phyloP scores from a whole-genome alignment of 2,888 invertebrate genomes.

The Pasiphila rectangulata region DNA sequence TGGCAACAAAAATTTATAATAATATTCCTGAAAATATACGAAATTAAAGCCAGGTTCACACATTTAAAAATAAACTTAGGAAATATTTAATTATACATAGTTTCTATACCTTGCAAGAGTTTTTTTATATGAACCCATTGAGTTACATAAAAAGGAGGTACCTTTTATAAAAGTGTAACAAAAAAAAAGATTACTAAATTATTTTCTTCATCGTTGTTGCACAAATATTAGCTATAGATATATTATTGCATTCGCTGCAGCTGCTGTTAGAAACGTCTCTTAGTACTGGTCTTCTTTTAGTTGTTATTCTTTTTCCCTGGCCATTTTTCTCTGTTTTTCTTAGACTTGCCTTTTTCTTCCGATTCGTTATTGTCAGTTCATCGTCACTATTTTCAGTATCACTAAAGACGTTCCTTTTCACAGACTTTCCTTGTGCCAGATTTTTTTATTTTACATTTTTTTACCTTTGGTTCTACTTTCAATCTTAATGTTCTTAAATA shows the following conservation, averaged over 20 bases:
- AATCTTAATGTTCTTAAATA: too few species aligned
- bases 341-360: constrained; percentile 1
- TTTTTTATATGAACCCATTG: too few species aligned
- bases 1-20: too few species aligned
- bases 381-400: constrained; percentile 6
- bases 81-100: too few species aligned
- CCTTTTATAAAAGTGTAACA: too few species aligned
- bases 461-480: neutral
- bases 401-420: constrained; percentile 7
- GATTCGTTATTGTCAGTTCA: neutral
- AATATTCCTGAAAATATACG: too few species aligned
- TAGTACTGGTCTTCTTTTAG: neutral
- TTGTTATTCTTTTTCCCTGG: too few species aligned
- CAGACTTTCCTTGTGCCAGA: constrained; percentile 2
- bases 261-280: neutral
- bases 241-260: neutral
- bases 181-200: too few species aligned
- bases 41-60: too few species aligned
- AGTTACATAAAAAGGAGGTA: too few species aligned
- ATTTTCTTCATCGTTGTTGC: constrained; percentile 6
- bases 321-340: constrained; percentile 1
- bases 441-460: constrained; percentile 4
- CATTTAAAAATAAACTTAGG: too few species aligned
- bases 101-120: too few species aligned
- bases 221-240: neutral